Base-by-base conservation (phyloP, 2,888 invertebrate species). In the Sclerodermus sp. region DNA sequence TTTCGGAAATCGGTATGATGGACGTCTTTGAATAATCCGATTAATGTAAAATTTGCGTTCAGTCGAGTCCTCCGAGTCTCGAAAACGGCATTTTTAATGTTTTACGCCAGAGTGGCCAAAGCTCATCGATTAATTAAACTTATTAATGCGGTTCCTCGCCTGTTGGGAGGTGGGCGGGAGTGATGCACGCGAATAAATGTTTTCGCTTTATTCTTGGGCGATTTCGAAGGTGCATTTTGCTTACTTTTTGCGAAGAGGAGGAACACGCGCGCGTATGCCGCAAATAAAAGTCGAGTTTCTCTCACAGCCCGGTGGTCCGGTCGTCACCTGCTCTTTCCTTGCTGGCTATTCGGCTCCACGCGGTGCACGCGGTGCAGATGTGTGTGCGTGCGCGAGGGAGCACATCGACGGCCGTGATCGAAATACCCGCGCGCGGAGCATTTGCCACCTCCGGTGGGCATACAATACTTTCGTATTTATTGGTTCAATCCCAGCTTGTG, bases 301-400 rank as follows among this genome's bases (percentile, higher is more conserved):
- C 60, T 56, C 58, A 51, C 52, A 64, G 61, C 62, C 61, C 52
- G 67, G 66, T 68, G 62, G 65, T 67, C 61, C 54, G 49, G 50
- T 46, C 58, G 56, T 62, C 61, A 56, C 53, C 56, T 53, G 48
- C 45, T 57, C 56, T 52, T 55, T 58, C 46, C 51, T 37, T 39
- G 8, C 23, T 3, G 23, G 23, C 4, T 23, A 23, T 23, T 23
- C 23, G 23, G 23, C 38, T 37, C 17, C 10, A 38, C 40, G 42
- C 43, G 44, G 34, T 41, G 44, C 47, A 34, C 15, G 29, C 23
- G 32, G 45, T 30, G 42, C 46, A 44, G 40, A 45, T 42, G 34
- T 18, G 45, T 30, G 42, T 40, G 32, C 29, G 48, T 46, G 12
- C 42, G 15, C 4, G 8, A 8, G 23, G 8, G 23, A 8, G 51